Evolutionary conservation across 2,797 vertebrate genomes (phyloP), one percentile per base, ranked within the genome.

Genomic region (Phataginus tricuspis): DNA sequence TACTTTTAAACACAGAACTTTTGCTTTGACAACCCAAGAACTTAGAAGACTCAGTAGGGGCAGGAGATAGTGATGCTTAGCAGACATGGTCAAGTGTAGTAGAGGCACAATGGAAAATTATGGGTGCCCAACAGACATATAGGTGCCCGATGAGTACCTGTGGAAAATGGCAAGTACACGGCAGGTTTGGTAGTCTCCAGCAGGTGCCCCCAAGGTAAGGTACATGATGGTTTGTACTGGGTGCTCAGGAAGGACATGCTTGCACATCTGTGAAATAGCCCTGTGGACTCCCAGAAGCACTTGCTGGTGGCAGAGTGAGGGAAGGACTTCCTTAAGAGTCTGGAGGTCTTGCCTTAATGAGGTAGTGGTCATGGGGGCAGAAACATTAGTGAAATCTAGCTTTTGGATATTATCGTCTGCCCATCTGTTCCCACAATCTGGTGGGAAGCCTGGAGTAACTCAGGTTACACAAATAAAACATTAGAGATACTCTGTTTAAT

Each of bases 401-500:
- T 80, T 91, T 96, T 90, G 92, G 19, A 18, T 91, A 0, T 66
- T 75, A 55, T 8, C 68, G 31, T 92, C 51, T 91, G 25, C 7
- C 37, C 45, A 63, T 87, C 90, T 90, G 66, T 91, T 79, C 31
- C 93, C 64, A 66, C 39, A 68, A 19, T 49, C 68, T 89, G 59
- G 55, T 16, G 75, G 42, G n/a, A 88, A 86, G 21, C 34, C 59
- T 78, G 37, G 29, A 94, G 63, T 93, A 71, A 59, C 31, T 94
- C 45, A 68, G 79, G 34, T 80, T 86, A 63, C 34, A 78, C 31
- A 96, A 75, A 75, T 68, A 92, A 95, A 96, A 92, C 21, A 49
- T 86, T 64, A 86, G 15, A 69, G 57, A 91, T 78, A 69, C 0
- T 27, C 21, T 55, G 61, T 37, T 84, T 90, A 77, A 61, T 45